These are phyloP conservation scores for Epistrophe eligans DNA, from an alignment of 2,888 invertebrate species.

Conservation along the genomic window DNA sequence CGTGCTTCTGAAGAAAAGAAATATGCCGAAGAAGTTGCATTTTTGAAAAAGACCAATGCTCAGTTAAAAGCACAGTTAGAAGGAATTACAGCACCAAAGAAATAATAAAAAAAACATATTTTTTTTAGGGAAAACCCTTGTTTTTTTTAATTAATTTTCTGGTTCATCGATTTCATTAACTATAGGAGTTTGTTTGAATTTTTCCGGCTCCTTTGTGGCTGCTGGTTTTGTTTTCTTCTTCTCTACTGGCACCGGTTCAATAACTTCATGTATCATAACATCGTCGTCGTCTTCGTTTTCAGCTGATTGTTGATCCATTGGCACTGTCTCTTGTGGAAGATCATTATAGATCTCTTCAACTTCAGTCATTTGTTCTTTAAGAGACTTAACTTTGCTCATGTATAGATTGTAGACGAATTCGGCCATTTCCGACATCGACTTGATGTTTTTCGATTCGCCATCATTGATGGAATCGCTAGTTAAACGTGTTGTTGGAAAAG, in stretches of 20 bases:
- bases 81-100: slow-evolving; percentile 97
- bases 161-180: slow-evolving; percentile 85
- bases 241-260: slow-evolving; percentile 61
- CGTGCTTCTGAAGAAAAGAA: slow-evolving; percentile 95
- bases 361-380: slow-evolving; percentile 84
- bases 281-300: slow-evolving; percentile 55
- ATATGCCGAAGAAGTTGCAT: slow-evolving; percentile 95
- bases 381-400: slow-evolving; percentile 88
- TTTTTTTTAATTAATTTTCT: slow-evolving; percentile 68
- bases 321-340: slow-evolving; percentile 84
- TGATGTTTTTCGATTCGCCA: slow-evolving; percentile 79
- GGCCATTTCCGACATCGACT: slow-evolving; percentile 95
- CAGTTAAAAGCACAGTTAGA: slow-evolving; percentile 97
- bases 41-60: slow-evolving; percentile 96
- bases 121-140: slow-evolving; percentile 30
- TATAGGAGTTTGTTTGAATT: slow-evolving; percentile 83
- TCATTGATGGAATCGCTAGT: slow-evolving; percentile 83
- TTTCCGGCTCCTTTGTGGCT: slow-evolving; percentile 62
- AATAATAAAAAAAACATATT: slow-evolving; percentile 84
- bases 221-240: slow-evolving; percentile 48
- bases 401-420: slow-evolving; percentile 97
- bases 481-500: slow-evolving; percentile 89
- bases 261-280: slow-evolving; percentile 11
- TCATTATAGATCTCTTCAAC: slow-evolving; percentile 78
- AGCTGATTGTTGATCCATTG: slow-evolving; percentile 59